Evolutionary conservation across 2,113 vertebrate genomes (phyloP).

Genomic region (Halcyon senegalensis): DNA sequence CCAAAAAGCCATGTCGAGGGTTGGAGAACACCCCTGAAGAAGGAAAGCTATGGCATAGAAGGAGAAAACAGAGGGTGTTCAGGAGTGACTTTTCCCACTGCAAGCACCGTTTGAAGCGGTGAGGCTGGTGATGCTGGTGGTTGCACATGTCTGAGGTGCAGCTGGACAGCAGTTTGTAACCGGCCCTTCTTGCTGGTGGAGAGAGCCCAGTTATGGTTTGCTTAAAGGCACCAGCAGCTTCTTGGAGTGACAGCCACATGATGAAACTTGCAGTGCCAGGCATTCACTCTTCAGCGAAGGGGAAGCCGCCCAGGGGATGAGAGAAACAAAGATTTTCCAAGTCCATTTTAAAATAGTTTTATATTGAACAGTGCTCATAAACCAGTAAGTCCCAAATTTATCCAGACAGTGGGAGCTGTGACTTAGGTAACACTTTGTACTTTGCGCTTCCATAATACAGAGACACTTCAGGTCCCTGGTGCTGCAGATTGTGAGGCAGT

Average conservation of each 20-base stretch:
- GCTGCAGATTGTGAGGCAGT: neutral
- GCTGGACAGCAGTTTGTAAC: neutral
- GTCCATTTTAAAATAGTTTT: neutral
- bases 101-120: accelerated
- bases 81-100: neutral
- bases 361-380: neutral
- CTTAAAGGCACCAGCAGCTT: neutral
- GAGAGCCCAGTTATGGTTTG: neutral
- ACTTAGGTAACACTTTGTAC: neutral
- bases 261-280: neutral
- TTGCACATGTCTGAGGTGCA: neutral
- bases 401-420: neutral
- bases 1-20: neutral
- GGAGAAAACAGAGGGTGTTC: neutral
- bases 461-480: too few species aligned
- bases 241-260: neutral
- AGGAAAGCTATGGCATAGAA: too few species aligned
- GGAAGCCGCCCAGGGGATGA: neutral
- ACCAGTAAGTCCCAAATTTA: neutral
- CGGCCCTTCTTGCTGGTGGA: neutral
- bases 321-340: neutral
- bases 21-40: neutral
- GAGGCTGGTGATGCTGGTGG: neutral
- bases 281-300: neutral
- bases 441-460: neutral